Percentiles rank a stretch among this genome's conserved stretches.
These are phyloP conservation scores for Heterochromis multidens DNA, from an alignment of 2,113 vertebrate species.

Conservation along the genomic window DNA sequence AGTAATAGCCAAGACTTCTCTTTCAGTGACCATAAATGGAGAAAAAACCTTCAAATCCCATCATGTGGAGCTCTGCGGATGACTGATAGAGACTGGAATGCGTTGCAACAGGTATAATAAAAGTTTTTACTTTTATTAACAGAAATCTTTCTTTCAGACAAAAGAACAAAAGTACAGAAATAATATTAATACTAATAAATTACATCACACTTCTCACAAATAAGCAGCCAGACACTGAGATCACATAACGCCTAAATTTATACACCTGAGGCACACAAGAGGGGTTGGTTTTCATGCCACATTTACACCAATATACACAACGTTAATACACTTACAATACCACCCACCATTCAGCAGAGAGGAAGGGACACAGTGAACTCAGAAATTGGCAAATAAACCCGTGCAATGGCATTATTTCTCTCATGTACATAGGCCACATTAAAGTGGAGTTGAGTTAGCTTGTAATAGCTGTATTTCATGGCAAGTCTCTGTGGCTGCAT, in stretches of 20 bases:
- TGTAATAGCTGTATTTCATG: slow-evolving; percentile 26
- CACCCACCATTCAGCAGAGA: slow-evolving; percentile 45
- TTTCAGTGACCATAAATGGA: slow-evolving; percentile 51
- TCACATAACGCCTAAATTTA: slow-evolving; percentile 54
- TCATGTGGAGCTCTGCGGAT: not conserved
- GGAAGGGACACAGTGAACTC: slow-evolving; percentile 24
- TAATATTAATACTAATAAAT: slow-evolving; percentile 41
- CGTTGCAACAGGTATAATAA: slow-evolving; percentile 56
- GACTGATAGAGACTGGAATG: slow-evolving; percentile 37
- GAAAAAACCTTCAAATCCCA: not conserved
- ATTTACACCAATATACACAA: slow-evolving; percentile 62
- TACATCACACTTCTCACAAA: slow-evolving; percentile 63
- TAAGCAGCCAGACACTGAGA: slow-evolving; percentile 67
- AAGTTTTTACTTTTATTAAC: slow-evolving; percentile 70
- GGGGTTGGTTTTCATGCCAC: slow-evolving; percentile 70
- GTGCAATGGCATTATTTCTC: slow-evolving; percentile 22
- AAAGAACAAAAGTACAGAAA: slow-evolving; percentile 46
- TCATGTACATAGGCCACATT: slow-evolving; percentile 30
- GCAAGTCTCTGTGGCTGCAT: slow-evolving; percentile 48
- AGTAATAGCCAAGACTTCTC: not conserved
- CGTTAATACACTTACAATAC: slow-evolving; percentile 49
- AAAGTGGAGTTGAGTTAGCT: slow-evolving; percentile 1
- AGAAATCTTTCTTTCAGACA: slow-evolving; percentile 57
- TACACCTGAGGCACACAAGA: slow-evolving; percentile 64
- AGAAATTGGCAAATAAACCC: slow-evolving; percentile 9